phyloP scores from a whole-genome alignment of 2,113 vertebrate species.

The Microcebus lehilahytsara region DNA sequence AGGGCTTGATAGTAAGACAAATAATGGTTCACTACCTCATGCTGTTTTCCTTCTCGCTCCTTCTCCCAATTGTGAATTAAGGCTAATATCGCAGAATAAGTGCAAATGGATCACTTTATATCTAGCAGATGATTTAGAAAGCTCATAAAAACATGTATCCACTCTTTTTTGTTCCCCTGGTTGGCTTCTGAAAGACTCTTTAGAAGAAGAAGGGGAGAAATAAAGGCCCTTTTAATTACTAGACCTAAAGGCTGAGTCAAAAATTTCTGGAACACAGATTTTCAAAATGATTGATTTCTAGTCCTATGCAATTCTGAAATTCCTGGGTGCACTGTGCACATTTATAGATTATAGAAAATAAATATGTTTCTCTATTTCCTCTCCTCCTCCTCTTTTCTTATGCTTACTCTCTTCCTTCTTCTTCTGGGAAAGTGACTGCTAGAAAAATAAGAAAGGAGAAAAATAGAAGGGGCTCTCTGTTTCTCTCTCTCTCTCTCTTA shows the following conservation, averaged over 20 bases:
- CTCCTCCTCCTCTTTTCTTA: not conserved
- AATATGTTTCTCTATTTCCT: not conserved
- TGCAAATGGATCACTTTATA: not conserved
- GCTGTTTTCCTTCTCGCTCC: not conserved
- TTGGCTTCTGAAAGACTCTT: not conserved
- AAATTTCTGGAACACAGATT: not conserved
- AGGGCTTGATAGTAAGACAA: not conserved
- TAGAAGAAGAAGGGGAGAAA: rapidly evolving
- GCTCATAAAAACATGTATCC: not conserved
- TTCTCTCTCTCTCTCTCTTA: not conserved
- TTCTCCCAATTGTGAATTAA: not conserved
- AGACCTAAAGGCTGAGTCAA: not conserved
- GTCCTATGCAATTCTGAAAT: not conserved
- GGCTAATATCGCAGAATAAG: not conserved
- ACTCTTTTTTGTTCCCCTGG: too few relatives aligned
- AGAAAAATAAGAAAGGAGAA: not conserved
- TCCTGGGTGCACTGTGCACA: not conserved
- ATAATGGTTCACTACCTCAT: not conserved
- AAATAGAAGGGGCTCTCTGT: not conserved
- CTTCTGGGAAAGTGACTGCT: not conserved
- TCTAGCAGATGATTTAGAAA: not conserved
- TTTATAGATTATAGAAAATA: not conserved
- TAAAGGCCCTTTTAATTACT: not conserved
- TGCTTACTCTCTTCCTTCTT: not conserved
- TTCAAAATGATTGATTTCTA: slow-evolving; percentile 9